Evolutionary conservation across 2,888 invertebrate species (phyloP).

Genomic region (Chrysina gloriosa): DNA sequence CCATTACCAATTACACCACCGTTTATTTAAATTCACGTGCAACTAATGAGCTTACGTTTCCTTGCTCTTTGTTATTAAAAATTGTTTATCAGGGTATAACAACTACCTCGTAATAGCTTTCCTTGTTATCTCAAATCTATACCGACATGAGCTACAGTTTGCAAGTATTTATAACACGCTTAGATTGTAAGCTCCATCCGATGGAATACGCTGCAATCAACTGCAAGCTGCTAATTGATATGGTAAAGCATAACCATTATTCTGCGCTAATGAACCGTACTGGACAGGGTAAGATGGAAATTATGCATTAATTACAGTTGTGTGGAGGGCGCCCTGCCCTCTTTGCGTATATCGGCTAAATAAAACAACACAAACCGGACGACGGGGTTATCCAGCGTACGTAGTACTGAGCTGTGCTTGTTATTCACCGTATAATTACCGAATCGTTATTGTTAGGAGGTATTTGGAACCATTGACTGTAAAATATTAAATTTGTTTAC

Average conservation of each 20-base stretch:
- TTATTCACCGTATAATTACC: constrained; percentile 4
- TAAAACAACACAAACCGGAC: constrained; percentile 15
- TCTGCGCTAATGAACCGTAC: constrained; percentile 47
- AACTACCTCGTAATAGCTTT: too few relatives aligned
- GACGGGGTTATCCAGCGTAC: background rate
- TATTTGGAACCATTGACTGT: constrained; percentile 15
- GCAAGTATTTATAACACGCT: constrained; percentile 9
- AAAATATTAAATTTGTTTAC: constrained; percentile 15
- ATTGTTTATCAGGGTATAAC: too few relatives aligned
- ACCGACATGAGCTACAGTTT: background rate
- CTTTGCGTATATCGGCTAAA: constrained; percentile 24
- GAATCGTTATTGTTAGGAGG: constrained; percentile 28
- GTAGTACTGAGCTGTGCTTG: constrained; percentile 19
- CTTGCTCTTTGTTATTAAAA: too few relatives aligned
- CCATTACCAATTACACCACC: too few relatives aligned
- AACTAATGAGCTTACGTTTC: too few relatives aligned
- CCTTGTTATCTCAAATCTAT: too few relatives aligned
- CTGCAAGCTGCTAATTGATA: constrained; percentile 49
- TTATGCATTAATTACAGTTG: constrained; percentile 44
- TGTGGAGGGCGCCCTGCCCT: constrained; percentile 27
- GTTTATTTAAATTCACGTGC: too few relatives aligned
- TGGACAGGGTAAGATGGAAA: constrained; percentile 45
- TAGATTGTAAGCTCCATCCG: constrained; percentile 2
- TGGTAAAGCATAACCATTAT: constrained; percentile 50
- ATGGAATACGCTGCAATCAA: constrained; percentile 25